A percentile compares a stretch with the other conserved stretches of the same genome.
These are phyloP conservation scores for Chelonus insularis DNA, from an alignment of 1,140 invertebrate species.

Conservation along the genomic window DNA sequence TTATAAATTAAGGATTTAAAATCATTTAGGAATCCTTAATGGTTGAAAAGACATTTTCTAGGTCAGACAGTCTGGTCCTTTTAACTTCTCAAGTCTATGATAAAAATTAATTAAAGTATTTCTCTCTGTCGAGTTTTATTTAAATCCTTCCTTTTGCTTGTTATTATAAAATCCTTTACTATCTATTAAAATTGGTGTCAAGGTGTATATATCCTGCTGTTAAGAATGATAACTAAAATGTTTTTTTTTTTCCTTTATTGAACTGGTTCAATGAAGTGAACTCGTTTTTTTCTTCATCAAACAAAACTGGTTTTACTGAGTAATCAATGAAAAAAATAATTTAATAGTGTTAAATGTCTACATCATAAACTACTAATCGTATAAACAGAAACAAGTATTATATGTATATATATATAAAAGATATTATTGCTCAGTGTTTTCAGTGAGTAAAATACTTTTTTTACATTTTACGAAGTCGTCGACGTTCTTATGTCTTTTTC, in stretches of 20 bases:
- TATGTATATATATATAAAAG: constrained; percentile 13
- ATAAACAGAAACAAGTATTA: not conserved
- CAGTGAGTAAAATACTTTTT: not conserved
- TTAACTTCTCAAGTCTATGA: too few relatives aligned
- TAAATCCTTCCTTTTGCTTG: too few relatives aligned
- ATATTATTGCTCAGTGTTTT: not conserved
- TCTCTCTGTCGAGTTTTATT: constrained; percentile 4
- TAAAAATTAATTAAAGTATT: too few relatives aligned
- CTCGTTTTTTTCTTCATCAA: not conserved
- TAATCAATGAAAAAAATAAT: not conserved
- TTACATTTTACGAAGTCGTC: not conserved
- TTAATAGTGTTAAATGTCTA: not conserved
- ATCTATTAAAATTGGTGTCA: constrained; percentile 24
- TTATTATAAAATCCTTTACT: too few relatives aligned
- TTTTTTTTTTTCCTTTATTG: not conserved
- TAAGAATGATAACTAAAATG: not conserved
- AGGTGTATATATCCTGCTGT: constrained; percentile 10
- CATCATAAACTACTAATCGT: too few relatives aligned
- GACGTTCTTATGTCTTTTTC: not conserved
- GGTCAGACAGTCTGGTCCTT: too few relatives aligned
- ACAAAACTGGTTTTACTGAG: not conserved
- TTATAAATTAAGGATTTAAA: too few relatives aligned
- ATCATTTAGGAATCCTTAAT: too few relatives aligned
- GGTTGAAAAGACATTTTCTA: too few relatives aligned
- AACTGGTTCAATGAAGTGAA: not conserved